Percentiles rank a stretch among this genome's conserved stretches.
phyloP scores from a whole-genome alignment of 2,797 vertebrate genomes.

The Chelonia mydas region DNA sequence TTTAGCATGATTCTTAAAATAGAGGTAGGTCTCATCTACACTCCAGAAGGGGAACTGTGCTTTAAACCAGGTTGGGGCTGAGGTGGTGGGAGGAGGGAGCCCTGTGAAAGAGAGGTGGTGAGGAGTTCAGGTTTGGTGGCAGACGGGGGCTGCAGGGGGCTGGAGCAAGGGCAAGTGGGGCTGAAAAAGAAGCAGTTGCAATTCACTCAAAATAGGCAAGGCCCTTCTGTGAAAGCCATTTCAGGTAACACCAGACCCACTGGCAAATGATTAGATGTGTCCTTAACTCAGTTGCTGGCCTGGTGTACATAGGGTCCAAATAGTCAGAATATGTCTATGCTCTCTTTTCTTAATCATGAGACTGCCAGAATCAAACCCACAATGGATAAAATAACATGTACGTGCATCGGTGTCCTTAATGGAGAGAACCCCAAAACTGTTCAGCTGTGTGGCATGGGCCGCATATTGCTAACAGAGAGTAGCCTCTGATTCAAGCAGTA shows the following conservation, averaged over 20 bases:
- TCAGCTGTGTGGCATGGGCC: not conserved
- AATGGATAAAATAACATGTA: not conserved
- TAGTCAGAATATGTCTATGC: not conserved
- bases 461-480: not conserved
- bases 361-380: not conserved
- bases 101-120: not conserved
- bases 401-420: not conserved
- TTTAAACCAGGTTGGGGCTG: not conserved
- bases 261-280: not conserved
- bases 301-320: not conserved
- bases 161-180: not conserved
- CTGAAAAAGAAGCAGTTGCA: not conserved
- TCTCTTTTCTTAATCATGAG: not conserved
- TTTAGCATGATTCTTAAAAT: not conserved
- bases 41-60: not conserved
- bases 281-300: not conserved
- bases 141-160: not conserved
- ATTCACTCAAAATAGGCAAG: not conserved
- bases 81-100: not conserved
- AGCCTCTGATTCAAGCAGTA: not conserved
- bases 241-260: not conserved
- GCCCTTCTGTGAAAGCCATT: not conserved
- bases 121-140: rapidly evolving
- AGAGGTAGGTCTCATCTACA: not conserved
- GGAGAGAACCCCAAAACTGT: not conserved